Conservation (phyloP, 2,888 invertebrate species). For the Parnassius smintheus region DNA sequence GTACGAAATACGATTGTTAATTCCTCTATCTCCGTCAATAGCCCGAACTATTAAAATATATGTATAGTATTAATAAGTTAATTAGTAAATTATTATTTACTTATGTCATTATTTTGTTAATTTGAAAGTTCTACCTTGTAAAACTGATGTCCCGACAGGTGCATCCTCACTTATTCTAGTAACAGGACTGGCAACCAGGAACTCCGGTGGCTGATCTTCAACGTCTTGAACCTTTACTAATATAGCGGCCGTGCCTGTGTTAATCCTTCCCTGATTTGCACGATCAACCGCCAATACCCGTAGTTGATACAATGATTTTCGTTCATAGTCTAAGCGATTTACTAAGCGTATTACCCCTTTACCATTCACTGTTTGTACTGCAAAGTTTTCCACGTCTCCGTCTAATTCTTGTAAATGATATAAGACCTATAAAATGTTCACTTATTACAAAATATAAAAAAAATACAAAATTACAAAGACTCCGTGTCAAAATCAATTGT, state of each 20-base stretch:
- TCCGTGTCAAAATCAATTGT: too few relatives aligned
- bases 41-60: slow-evolving; percentile 84
- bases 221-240: slow-evolving; percentile 91
- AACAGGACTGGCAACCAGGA: slow-evolving; percentile 92
- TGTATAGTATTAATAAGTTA: neutral
- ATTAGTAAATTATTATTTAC: neutral
- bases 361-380: slow-evolving; percentile 90
- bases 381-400: slow-evolving; percentile 88
- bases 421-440: slow-evolving; percentile 79
- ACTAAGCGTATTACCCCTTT: slow-evolving; percentile 90
- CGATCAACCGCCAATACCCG: slow-evolving; percentile 91
- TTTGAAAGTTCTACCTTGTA: slow-evolving; percentile 83
- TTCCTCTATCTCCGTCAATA: slow-evolving; percentile 94
- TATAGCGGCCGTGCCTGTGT: slow-evolving; percentile 94
- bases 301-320: slow-evolving; percentile 92
- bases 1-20: slow-evolving; percentile 93
- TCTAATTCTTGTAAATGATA: slow-evolving; percentile 92
- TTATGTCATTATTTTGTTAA: neutral
- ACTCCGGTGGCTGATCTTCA: slow-evolving; percentile 95
- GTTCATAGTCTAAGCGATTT: slow-evolving; percentile 91
- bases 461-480: neutral
- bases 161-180: slow-evolving; percentile 93
- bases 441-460: slow-evolving; percentile 10
- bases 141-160: slow-evolving; percentile 88
- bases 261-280: slow-evolving; percentile 90